phyloP scores from a whole-genome alignment of 2,888 invertebrate species.

The Drosophila affinis region DNA sequence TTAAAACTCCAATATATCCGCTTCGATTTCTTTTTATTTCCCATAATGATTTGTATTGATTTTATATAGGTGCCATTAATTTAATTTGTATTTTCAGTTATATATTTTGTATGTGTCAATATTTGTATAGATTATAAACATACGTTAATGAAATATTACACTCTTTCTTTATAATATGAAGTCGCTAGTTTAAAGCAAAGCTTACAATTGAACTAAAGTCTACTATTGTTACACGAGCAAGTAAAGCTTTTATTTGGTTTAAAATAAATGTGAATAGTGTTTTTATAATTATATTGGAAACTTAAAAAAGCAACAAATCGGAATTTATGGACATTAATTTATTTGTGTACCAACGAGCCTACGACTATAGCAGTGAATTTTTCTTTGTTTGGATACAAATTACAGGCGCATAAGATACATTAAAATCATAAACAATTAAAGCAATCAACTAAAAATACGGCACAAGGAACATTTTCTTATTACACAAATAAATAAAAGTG shows the following conservation, averaged over 20 bases:
- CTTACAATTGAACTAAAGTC: conserved; percentile 24
- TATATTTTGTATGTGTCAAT: conserved; percentile 10
- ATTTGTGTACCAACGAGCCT: conserved; percentile 3
- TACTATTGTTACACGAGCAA: conserved; percentile 39
- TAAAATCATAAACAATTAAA: conserved; percentile 16
- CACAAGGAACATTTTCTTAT: conserved; percentile 64
- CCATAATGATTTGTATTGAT: conserved; percentile 9
- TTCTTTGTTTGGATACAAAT: background rate
- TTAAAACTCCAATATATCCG: background rate
- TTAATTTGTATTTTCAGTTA: conserved; percentile 29
- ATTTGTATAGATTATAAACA: conserved; percentile 24
- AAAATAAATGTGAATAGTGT: conserved; percentile 9
- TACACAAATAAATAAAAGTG: conserved; percentile 23
- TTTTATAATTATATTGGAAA: conserved; percentile 6
- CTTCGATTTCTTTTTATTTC: conserved; percentile 27
- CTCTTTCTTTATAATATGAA: conserved; percentile 7
- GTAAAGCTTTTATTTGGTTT: conserved; percentile 59
- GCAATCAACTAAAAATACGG: conserved; percentile 50
- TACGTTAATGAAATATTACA: conserved; percentile 31
- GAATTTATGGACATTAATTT: background rate
- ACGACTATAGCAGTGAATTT: conserved; percentile 13
- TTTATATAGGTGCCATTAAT: conserved; percentile 37
- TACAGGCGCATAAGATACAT: conserved; percentile 1
- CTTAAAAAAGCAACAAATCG: background rate
- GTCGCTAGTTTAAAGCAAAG: conserved; percentile 13